phyloP scores from a whole-genome alignment of 2,113 vertebrate species.

The Halcyon senegalensis region DNA sequence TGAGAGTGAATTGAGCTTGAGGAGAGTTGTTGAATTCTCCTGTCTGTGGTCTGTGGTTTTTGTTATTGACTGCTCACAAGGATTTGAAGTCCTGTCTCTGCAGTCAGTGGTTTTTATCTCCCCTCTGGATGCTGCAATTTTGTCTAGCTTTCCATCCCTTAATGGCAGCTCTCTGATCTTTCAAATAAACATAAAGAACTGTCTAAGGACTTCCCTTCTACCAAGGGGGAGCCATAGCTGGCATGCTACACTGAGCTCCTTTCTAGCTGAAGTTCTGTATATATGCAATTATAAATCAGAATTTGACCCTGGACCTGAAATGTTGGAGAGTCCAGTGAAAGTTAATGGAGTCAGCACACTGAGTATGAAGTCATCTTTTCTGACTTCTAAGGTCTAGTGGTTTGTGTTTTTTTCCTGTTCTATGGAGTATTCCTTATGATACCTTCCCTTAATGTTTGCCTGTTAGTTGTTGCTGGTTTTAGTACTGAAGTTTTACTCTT shows the following conservation, averaged over 20 bases:
- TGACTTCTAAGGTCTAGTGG: not conserved
- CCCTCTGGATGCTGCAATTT: not conserved
- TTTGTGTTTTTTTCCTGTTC: not conserved
- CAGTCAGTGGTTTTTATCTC: not conserved
- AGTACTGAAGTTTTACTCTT: not conserved
- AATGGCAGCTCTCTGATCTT: not conserved
- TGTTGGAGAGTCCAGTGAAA: not conserved
- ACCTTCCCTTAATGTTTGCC: not conserved
- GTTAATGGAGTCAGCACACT: not conserved
- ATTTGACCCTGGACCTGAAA: not conserved
- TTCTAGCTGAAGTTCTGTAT: not conserved
- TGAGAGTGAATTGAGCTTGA: not conserved
- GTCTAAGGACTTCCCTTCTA: not conserved
- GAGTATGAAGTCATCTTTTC: not conserved
- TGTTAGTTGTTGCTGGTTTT: not conserved
- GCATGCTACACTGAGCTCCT: not conserved
- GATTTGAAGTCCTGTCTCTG: not conserved
- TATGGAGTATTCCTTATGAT: not conserved
- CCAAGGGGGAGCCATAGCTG: not conserved
- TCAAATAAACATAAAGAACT: not conserved
- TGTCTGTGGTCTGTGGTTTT: conserved; percentile 1
- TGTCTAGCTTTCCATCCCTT: not conserved
- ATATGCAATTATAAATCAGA: not conserved
- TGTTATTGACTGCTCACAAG: conserved; percentile 1
- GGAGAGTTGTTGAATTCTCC: not conserved